Conservation (phyloP, 35 echinoderm and acorn worm species). For the Heliocidaris tuberculata region DNA sequence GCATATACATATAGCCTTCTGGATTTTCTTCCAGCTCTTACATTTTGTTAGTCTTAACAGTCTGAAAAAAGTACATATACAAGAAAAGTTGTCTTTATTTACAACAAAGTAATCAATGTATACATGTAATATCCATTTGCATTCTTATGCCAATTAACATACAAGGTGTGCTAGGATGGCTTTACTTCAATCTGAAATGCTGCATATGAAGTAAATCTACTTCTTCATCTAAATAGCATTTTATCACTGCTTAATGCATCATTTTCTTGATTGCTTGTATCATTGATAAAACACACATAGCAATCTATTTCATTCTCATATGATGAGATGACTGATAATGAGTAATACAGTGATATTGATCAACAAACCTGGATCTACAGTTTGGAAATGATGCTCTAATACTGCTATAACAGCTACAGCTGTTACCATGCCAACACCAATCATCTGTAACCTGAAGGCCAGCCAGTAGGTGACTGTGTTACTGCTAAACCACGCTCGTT, state of each 20-base stretch:
- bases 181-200: no score
- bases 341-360: neutral
- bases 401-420: slow-evolving; percentile 90
- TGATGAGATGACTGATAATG: neutral
- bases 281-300: neutral
- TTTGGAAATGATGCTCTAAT: slow-evolving; percentile 78
- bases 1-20: neutral
- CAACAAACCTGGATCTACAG: slow-evolving; percentile 79
- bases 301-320: neutral
- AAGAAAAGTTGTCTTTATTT: neutral
- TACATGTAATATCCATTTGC: no score
- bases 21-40: no score
- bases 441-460: slow-evolving; percentile 86
- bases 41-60: no score
- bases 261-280: no score
- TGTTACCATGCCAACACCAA: slow-evolving; percentile 91
- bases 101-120: neutral
- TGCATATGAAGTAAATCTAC: no score
- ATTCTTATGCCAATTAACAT: no score
- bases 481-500: slow-evolving; percentile 83
- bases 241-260: no score
- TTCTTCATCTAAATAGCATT: no score
- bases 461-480: slow-evolving; percentile 80
- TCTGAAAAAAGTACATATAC: no score
- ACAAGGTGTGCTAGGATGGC: no score